These are phyloP conservation scores for Sialis lutaria DNA, from an alignment of 2,888 invertebrate genomes.

Conservation along the genomic window DNA sequence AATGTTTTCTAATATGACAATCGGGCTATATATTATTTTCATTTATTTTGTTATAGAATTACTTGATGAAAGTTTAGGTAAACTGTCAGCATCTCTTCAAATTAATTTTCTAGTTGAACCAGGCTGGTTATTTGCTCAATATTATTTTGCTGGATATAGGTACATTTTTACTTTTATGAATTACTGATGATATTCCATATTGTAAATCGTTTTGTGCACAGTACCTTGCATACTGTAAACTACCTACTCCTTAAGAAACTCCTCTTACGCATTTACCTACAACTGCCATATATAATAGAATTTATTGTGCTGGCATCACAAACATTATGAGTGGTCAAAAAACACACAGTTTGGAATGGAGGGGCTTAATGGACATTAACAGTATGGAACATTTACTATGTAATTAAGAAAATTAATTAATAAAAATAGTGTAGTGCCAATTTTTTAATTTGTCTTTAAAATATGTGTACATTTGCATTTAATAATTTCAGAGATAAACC, in stretches of 20 bases:
- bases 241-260: too few species aligned
- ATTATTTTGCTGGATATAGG: constrained; percentile 57
- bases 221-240: too few species aligned
- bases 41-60: constrained; percentile 36
- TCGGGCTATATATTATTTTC: not conserved
- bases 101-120: constrained; percentile 89
- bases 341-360: too few species aligned
- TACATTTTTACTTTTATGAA: constrained; percentile 18
- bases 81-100: constrained; percentile 58
- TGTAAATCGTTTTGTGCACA: too few species aligned
- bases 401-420: not conserved
- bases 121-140: constrained; percentile 76
- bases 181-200: not conserved
- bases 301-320: too few species aligned
- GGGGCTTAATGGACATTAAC: not conserved
- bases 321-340: too few species aligned
- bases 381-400: not conserved
- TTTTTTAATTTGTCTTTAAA: constrained; percentile 1
- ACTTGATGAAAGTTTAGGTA: constrained; percentile 60
- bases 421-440: constrained; percentile 1
- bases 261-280: not conserved
- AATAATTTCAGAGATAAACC: constrained; percentile 39
- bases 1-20: not conserved
- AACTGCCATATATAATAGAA: too few species aligned
- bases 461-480: too few species aligned